Percentiles rank a stretch among this genome's conserved stretches.
Conservation (phyloP, 2,113 vertebrate species). For the Fregetta grallaria region DNA sequence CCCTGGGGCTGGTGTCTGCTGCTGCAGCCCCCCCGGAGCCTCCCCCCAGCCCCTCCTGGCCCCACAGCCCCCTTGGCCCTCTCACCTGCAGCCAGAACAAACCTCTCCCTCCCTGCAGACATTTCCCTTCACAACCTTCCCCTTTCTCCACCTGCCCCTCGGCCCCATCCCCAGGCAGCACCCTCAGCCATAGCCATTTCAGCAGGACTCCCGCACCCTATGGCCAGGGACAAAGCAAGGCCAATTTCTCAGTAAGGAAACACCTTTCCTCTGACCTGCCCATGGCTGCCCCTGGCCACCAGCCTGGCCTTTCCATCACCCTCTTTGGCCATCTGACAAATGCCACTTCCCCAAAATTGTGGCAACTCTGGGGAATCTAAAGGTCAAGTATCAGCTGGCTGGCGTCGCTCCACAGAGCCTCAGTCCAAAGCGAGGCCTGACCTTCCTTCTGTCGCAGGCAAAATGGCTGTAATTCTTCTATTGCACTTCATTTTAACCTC, state of each 20-base stretch:
- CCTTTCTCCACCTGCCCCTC: neutral
- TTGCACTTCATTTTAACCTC: constrained; percentile 24
- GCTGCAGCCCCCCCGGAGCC: no score
- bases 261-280: neutral
- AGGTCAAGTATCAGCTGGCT: constrained; percentile 70
- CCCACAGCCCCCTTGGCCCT: neutral
- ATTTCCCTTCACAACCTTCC: neutral
- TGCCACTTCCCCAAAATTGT: constrained; percentile 49
- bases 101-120: neutral
- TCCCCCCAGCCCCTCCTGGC: neutral
- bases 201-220: neutral
- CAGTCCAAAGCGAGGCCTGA: constrained; percentile 10
- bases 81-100: neutral
- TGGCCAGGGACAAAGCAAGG: neutral
- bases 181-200: neutral
- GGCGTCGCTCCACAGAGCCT: constrained; percentile 5
- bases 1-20: neutral
- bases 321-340: constrained; percentile 45
- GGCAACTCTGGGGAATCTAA: constrained; percentile 54
- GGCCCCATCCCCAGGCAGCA: neutral
- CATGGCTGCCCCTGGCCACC: neutral
- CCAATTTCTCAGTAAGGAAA: neutral
- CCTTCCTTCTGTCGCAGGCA: neutral
- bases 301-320: neutral
- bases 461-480: neutral